Conservation (phyloP, 2,888 invertebrate genomes). For the Tenthredo mesomela region DNA sequence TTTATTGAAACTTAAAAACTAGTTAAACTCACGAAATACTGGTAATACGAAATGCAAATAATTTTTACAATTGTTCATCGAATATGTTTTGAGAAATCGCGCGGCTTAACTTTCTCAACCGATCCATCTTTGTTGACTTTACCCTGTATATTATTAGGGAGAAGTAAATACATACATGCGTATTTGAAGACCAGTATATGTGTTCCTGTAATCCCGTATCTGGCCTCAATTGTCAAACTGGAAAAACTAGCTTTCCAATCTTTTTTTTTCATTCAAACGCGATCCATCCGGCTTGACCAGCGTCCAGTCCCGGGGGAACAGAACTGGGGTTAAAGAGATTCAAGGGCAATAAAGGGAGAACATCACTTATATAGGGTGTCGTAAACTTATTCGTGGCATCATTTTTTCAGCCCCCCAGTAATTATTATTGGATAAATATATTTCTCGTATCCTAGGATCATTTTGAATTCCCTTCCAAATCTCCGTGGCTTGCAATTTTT, state of each 20-base stretch:
- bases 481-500: not conserved
- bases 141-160: not conserved
- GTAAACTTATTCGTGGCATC: not conserved
- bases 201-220: not conserved
- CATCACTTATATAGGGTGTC: constrained; percentile 29
- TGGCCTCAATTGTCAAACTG: constrained; percentile 10
- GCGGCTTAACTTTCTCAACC: not conserved
- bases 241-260: constrained; percentile 35
- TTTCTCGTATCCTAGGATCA: not conserved
- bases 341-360: constrained; percentile 32
- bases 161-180: not conserved
- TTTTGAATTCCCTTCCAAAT: not conserved
- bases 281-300: constrained; percentile 50
- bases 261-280: constrained; percentile 13
- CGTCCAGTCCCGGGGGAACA: constrained; percentile 41
- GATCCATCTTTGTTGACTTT: not conserved
- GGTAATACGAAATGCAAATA: not conserved
- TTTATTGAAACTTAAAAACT: too few relatives aligned
- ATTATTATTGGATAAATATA: not conserved
- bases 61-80: not conserved
- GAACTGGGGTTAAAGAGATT: constrained; percentile 40
- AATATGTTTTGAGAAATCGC: not conserved
- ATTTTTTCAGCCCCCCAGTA: not conserved
- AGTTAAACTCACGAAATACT: not conserved
- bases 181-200: not conserved